A percentile compares a stretch with the other conserved stretches of the same genome.
These are phyloP conservation scores for Macquaria australasica DNA, from an alignment of 2,113 vertebrate species.

Conservation along the genomic window DNA sequence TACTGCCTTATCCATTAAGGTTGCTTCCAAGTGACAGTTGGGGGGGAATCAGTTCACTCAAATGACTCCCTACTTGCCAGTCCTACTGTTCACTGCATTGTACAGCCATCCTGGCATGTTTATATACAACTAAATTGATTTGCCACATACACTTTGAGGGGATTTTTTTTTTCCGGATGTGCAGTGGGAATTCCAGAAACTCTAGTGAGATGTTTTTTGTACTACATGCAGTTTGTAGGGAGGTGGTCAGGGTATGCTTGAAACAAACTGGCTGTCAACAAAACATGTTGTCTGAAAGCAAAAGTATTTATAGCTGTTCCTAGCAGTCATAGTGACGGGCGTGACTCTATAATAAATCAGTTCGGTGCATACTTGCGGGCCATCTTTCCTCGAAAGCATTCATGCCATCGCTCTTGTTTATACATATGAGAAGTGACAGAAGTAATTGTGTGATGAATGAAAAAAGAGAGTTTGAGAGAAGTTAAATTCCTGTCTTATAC, in stretches of 20 bases:
- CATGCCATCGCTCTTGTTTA: background rate
- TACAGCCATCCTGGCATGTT: background rate
- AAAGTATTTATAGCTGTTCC: background rate
- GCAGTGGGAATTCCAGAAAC: background rate
- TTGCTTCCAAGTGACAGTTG: slow-evolving; percentile 3
- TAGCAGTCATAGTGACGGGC: background rate
- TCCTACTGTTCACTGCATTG: background rate
- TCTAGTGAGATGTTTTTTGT: background rate
- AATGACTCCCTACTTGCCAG: too few species aligned
- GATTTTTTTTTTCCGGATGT: too few species aligned
- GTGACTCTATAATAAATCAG: background rate
- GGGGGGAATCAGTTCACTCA: background rate
- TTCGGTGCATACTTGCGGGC: background rate
- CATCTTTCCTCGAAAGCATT: background rate
- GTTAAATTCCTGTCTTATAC: background rate
- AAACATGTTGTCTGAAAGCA: background rate
- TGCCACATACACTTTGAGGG: background rate
- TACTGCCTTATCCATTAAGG: background rate
- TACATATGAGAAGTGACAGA: background rate
- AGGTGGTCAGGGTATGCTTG: background rate
- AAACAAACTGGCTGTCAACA: too few species aligned
- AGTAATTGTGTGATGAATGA: too few species aligned
- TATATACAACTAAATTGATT: background rate
- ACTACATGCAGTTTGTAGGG: background rate
- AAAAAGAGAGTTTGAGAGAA: background rate